phyloP scores from a whole-genome alignment of 2,888 invertebrate genomes.

The Rhingia campestris region DNA sequence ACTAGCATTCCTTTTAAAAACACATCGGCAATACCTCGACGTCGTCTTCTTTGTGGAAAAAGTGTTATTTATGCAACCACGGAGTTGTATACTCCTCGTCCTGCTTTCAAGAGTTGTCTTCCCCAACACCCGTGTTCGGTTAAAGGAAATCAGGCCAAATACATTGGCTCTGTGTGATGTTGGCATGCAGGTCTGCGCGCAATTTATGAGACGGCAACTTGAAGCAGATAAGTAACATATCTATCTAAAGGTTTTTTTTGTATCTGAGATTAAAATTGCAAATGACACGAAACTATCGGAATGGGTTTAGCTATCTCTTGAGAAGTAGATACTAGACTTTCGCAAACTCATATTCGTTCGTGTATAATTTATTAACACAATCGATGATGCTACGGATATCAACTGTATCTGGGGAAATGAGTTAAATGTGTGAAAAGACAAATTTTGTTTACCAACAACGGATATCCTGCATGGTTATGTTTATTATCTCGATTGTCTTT shows the following conservation, averaged over 20 bases:
- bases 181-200: conserved; percentile 46
- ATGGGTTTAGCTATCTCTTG: too few species aligned
- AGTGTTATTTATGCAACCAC: conserved; percentile 69
- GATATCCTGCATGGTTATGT: conserved; percentile 62
- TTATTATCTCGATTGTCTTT: not conserved
- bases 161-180: conserved; percentile 6
- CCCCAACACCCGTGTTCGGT: conserved; percentile 11
- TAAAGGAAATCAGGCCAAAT: conserved; percentile 22
- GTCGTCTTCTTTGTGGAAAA: conserved; percentile 63
- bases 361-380: not conserved
- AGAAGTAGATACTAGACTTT: too few species aligned
- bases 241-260: not conserved
- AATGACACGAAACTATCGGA: not conserved
- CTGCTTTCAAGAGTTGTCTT: conserved; percentile 18
- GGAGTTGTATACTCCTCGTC: conserved; percentile 50
- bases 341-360: too few species aligned
- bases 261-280: not conserved
- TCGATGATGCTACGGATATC: not conserved
- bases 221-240: conserved; percentile 28
- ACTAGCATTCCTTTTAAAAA: conserved; percentile 55
- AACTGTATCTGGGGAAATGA: conserved; percentile 14
- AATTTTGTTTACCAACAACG: conserved; percentile 45
- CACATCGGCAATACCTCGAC: conserved; percentile 54
- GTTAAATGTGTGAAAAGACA: conserved; percentile 53
- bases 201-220: conserved; percentile 54